phyloP scores from a whole-genome alignment of 2,113 vertebrate genomes.

The Odocoileus hemionus region DNA sequence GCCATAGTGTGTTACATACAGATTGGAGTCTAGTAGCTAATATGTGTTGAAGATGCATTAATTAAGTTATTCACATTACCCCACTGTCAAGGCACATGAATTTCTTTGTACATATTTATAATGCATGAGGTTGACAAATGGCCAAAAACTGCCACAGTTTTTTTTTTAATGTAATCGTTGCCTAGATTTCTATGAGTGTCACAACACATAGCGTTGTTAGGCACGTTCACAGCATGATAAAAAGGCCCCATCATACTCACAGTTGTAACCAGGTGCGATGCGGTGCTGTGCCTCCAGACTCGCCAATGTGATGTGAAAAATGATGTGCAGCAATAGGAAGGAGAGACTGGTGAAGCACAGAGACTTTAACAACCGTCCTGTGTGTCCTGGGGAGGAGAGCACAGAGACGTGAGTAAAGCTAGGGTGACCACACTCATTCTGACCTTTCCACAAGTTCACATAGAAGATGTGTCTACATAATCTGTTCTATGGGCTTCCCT shows the following conservation, averaged over 20 bases:
- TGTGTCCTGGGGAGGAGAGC: conserved; percentile 88
- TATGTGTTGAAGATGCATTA: not conserved
- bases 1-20: not conserved
- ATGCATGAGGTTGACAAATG: not conserved
- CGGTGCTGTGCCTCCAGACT: conserved; percentile 89
- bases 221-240: not conserved
- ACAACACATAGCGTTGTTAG: not conserved
- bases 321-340: conserved; percentile 95
- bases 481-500: not conserved
- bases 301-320: conserved; percentile 96
- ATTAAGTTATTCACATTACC: not conserved
- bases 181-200: not conserved
- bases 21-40: not conserved
- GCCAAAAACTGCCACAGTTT: not conserved
- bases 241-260: conserved; percentile 84
- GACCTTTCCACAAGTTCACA: no score
- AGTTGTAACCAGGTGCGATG: conserved; percentile 89
- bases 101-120: not conserved
- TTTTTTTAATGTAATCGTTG: not conserved
- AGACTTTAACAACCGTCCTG: conserved; percentile 94
- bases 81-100: not conserved
- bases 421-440: not conserved
- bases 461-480: not conserved
- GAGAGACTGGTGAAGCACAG: conserved; percentile 95
- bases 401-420: not conserved